Evolutionary conservation across 2,888 invertebrate genomes (phyloP).

Genomic region (Brachyptera risi): DNA sequence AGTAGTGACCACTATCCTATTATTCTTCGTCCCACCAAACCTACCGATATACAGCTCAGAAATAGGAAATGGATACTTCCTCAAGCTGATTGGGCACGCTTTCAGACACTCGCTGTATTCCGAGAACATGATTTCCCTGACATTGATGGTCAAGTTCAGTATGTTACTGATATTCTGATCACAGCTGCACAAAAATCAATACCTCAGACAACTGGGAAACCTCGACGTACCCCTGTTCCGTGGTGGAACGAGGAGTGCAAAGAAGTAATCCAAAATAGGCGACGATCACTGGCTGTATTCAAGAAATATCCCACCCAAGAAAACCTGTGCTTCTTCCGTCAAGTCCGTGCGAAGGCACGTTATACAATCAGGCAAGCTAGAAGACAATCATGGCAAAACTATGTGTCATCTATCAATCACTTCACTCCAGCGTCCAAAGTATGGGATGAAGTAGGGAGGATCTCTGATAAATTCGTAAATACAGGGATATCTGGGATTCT

Average conservation of each 20-base stretch:
- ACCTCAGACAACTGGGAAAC: background rate
- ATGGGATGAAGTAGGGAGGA: background rate
- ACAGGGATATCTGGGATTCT: background rate
- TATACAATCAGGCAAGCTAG: background rate
- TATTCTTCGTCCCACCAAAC: background rate
- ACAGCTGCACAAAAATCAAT: background rate
- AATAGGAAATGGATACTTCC: background rate
- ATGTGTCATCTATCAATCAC: slow-evolving; percentile 1
- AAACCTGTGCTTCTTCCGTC: background rate
- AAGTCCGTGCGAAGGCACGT: background rate
- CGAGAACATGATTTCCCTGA: background rate
- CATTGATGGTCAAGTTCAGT: background rate
- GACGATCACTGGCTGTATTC: background rate
- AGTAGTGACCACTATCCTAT: background rate
- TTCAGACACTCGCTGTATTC: background rate
- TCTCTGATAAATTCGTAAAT: background rate
- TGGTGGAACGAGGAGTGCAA: slow-evolving; percentile 16
- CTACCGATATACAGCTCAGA: background rate
- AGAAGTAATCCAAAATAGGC: background rate
- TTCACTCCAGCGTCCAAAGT: background rate
- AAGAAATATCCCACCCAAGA: slow-evolving; percentile 3
- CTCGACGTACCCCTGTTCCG: background rate
- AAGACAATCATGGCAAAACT: background rate
- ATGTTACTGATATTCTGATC: background rate
- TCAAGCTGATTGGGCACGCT: background rate